These are phyloP conservation scores for Neosalanx taihuensis DNA, from an alignment of 2,797 vertebrate genomes.

Conservation along the genomic window DNA sequence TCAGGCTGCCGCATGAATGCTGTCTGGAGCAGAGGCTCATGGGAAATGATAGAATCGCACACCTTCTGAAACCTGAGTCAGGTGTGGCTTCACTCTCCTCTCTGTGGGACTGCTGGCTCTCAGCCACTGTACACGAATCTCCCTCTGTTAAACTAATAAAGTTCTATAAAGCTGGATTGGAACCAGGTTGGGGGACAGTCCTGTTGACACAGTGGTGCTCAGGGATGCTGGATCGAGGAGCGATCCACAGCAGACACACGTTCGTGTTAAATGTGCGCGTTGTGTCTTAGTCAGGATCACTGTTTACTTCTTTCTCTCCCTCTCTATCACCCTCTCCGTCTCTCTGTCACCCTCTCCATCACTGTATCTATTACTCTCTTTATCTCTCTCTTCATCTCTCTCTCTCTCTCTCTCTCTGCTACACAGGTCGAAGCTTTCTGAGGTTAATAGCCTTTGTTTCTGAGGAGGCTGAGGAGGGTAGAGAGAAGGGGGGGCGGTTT, in stretches of 20 bases:
- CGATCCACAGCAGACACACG: not conserved
- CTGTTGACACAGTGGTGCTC: no score
- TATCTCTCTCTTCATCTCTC: not conserved
- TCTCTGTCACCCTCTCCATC: not conserved
- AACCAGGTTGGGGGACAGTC: constrained; percentile 15
- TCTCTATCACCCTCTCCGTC: not conserved
- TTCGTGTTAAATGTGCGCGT: no score
- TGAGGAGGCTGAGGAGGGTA: no score
- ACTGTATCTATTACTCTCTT: no score
- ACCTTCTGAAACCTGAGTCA: constrained; percentile 38
- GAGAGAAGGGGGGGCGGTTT: no score
- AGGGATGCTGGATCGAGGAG: no score
- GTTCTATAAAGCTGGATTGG: constrained; percentile 25
- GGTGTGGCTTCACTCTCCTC: constrained; percentile 18
- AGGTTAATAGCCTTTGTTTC: no score
- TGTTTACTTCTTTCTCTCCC: not conserved
- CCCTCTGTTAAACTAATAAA: constrained; percentile 28
- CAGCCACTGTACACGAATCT: constrained; percentile 6
- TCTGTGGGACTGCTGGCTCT: not conserved
- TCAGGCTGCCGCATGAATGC: constrained; percentile 33
- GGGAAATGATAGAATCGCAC: constrained; percentile 45
- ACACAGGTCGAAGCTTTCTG: no score
- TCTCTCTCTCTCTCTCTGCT: not conserved
- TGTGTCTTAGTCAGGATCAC: no score
- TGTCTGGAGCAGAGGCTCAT: constrained; percentile 41